Percentiles rank a stretch among this genome's conserved stretches.
These are phyloP conservation scores for Empis stercorea DNA, from an alignment of 2,888 invertebrate species.

Conservation along the genomic window DNA sequence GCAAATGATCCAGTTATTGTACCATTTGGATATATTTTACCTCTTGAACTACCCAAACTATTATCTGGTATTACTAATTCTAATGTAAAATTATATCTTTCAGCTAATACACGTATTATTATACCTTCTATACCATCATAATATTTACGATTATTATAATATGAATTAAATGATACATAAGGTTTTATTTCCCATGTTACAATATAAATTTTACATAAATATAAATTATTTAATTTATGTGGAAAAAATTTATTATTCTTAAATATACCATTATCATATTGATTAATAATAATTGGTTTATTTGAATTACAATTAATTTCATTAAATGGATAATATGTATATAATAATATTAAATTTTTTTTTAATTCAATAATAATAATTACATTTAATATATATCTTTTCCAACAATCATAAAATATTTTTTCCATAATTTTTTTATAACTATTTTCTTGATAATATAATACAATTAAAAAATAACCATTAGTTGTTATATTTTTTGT, in stretches of 20 bases:
- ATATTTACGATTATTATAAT: slow-evolving; percentile 11
- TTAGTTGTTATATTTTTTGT: background rate
- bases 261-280: slow-evolving; percentile 16
- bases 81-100: slow-evolving; percentile 20
- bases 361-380: slow-evolving; percentile 13
- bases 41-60: slow-evolving; percentile 13
- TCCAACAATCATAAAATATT: slow-evolving; percentile 18
- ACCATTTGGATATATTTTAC: slow-evolving; percentile 9
- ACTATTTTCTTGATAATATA: background rate
- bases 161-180: slow-evolving; percentile 16
- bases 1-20: slow-evolving; percentile 19
- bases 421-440: background rate
- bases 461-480: background rate
- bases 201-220: slow-evolving; percentile 20
- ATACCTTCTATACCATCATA: slow-evolving; percentile 25
- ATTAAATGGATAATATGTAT: slow-evolving; percentile 23
- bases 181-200: slow-evolving; percentile 19
- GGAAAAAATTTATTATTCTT: slow-evolving; percentile 18
- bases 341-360: slow-evolving; percentile 17
- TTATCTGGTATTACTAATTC: slow-evolving; percentile 14
- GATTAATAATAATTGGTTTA: slow-evolving; percentile 18
- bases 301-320: slow-evolving; percentile 14
- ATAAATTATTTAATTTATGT: slow-evolving; percentile 19
- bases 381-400: slow-evolving; percentile 19
- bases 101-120: slow-evolving; percentile 19